phyloP scores from a whole-genome alignment of 2,113 vertebrate species.

The Pantherophis guttatus region DNA sequence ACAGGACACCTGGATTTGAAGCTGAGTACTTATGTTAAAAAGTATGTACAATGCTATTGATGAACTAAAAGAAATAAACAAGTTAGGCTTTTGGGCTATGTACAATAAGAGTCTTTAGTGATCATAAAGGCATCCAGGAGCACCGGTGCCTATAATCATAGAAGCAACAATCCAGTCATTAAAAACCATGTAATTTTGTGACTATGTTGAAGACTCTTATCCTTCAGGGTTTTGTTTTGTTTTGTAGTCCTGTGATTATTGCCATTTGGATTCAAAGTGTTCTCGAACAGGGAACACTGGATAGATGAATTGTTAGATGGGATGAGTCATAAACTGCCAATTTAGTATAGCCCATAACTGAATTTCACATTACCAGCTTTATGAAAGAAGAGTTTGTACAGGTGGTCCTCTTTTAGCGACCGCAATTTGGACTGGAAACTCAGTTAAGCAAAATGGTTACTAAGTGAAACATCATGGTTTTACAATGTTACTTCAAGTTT shows the following conservation, averaged over 20 bases:
- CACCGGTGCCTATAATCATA: neutral
- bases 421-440: neutral
- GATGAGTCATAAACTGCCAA: neutral
- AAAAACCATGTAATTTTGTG: conserved; percentile 6
- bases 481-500: neutral
- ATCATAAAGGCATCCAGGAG: neutral
- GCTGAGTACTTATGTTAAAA: conserved; percentile 22
- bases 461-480: neutral
- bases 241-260: neutral
- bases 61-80: conserved; percentile 7
- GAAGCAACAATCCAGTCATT: neutral
- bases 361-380: neutral
- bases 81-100: neutral
- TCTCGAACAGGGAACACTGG: neutral
- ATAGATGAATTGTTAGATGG: neutral
- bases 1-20: conserved; percentile 23
- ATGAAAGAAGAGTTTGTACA: neutral
- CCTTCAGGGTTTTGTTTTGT: neutral
- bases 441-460: neutral
- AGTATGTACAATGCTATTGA: conserved; percentile 29
- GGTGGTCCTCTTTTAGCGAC: neutral
- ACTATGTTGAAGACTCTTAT: neutral
- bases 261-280: neutral
- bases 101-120: neutral
- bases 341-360: neutral